phyloP scores from a whole-genome alignment of 2,113 vertebrate species.

The Chlamydotis undulata region DNA sequence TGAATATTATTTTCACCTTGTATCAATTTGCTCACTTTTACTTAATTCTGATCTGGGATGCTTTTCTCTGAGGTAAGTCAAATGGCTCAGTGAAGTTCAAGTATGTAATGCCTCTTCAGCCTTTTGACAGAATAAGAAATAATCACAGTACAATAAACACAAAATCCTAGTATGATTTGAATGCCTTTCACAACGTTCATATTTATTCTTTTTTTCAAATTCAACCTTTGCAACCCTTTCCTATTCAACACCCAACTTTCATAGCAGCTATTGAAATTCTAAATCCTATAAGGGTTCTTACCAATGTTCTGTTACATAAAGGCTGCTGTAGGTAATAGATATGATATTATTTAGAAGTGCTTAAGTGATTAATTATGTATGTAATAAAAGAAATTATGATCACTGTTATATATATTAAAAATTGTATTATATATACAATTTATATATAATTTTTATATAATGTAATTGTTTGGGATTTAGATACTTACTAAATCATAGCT shows the following conservation, averaged over 20 bases:
- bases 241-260: not conserved
- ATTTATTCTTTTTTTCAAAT: not conserved
- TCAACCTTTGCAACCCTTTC: not conserved
- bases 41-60: not conserved
- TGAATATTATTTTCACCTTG: not conserved
- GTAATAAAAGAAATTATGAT: not conserved
- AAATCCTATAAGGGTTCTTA: not conserved
- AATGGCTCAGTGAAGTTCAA: not conserved
- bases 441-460: not conserved
- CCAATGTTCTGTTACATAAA: not conserved
- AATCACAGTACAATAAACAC: not conserved
- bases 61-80: not conserved
- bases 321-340: not conserved
- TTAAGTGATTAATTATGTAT: not conserved
- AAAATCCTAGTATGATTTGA: not conserved
- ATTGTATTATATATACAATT: not conserved
- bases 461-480: not conserved
- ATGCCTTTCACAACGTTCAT: not conserved
- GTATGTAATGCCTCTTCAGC: not conserved
- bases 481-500: not conserved
- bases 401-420: not conserved
- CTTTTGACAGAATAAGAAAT: not conserved
- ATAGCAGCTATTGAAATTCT: not conserved
- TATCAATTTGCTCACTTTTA: not conserved
- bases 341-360: not conserved